Evolutionary conservation across 2,113 vertebrate genomes (phyloP).

Genomic region (Xiphophorus maculatus): DNA sequence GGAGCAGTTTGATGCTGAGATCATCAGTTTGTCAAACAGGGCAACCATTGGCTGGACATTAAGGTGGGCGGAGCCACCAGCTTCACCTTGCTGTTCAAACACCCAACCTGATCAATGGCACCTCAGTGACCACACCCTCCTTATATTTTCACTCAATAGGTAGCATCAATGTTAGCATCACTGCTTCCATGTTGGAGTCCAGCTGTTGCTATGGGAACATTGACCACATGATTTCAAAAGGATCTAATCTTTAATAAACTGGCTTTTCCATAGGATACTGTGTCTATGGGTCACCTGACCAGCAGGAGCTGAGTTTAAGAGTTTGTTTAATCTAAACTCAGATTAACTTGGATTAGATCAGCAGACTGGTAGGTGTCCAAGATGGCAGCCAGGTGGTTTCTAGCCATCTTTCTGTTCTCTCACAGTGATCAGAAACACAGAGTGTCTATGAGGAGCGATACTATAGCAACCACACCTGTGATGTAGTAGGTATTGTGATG

Average conservation of each 20-base stretch:
- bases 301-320: not conserved
- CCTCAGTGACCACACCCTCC: not conserved
- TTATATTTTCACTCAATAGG: not conserved
- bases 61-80: not conserved
- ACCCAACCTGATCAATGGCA: not conserved
- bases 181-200: slow-evolving; percentile 12
- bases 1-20: not conserved
- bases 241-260: not conserved
- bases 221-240: not conserved
- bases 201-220: not conserved
- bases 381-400: slow-evolving; percentile 10
- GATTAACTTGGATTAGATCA: not conserved
- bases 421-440: not conserved
- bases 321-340: not conserved
- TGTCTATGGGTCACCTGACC: not conserved
- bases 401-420: slow-evolving; percentile 14
- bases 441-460: not conserved
- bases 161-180: not conserved
- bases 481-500: slow-evolving; percentile 32
- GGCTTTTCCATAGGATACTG: not conserved
- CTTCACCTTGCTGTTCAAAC: not conserved
- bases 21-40: not conserved
- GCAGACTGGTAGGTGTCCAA: not conserved
- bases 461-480: slow-evolving; percentile 6
- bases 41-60: not conserved